phyloP scores from a whole-genome alignment of 2,888 invertebrate species.

The Nemotelus pantherinus region DNA sequence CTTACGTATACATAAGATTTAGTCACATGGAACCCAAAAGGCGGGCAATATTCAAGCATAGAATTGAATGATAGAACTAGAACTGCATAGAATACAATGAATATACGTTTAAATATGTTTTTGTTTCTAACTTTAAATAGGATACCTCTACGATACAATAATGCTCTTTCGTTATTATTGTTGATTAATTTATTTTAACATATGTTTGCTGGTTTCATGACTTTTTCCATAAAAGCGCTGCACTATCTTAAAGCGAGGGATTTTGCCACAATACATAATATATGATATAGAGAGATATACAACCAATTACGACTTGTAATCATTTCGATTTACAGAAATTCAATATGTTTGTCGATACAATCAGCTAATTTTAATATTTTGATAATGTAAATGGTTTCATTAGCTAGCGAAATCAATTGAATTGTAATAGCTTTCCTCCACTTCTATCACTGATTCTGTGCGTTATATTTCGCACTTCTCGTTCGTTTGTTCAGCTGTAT shows the following conservation, averaged over 20 bases:
- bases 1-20: slow-evolving; percentile 11
- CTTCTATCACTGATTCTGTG: too few species aligned
- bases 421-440: slow-evolving; percentile 7
- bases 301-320: slow-evolving; percentile 33
- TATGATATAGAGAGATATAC: slow-evolving; percentile 24
- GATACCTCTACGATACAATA: slow-evolving; percentile 33
- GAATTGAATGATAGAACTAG: neutral
- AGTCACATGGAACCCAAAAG: slow-evolving; percentile 15
- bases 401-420: slow-evolving; percentile 4
- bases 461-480: neutral
- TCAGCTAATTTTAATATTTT: neutral
- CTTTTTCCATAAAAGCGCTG: slow-evolving; percentile 24
- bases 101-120: slow-evolving; percentile 20
- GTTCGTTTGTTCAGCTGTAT: neutral
- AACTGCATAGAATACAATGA: slow-evolving; percentile 25
- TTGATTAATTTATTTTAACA: slow-evolving; percentile 36
- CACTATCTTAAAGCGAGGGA: slow-evolving; percentile 42
- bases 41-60: slow-evolving; percentile 26
- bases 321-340: slow-evolving; percentile 25
- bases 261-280: slow-evolving; percentile 28
- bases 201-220: slow-evolving; percentile 5
- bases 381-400: neutral
- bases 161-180: slow-evolving; percentile 1
- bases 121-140: slow-evolving; percentile 35
- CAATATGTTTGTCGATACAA: too few species aligned